Evolutionary conservation across 2,797 vertebrate species (phyloP), one percentile per base, ranked within the genome.

Genomic region (Bovichtus variegatus): DNA sequence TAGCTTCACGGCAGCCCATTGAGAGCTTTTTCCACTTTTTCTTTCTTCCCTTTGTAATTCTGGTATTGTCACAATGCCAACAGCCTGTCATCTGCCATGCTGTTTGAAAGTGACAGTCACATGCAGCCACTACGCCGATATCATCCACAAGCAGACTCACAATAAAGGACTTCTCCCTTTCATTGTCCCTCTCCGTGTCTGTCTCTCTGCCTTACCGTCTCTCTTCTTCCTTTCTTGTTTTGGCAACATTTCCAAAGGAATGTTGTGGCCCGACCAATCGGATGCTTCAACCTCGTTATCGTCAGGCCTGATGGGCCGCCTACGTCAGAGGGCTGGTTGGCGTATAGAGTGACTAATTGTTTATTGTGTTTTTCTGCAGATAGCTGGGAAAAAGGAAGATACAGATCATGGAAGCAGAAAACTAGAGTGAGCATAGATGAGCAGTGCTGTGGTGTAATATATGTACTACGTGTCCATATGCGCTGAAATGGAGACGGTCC

Each of bases 51-150:
- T 87, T 87, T 90, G 79, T 88, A 80, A 73, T 82, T 80, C 61
- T 58, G 44, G 29, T 58, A 23, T 63, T 81, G 85, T 91, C 87
- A 69, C 69, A 21, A 21, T 79, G 88, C 87, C 87, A 91, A 60
- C 83, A 81, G 85, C 55, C 86, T 91, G 89, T 91, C 90, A 87
- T 92, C 87, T 67, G 78, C 70, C 71, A 83, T 84, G 82, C 86
- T 85, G 81, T 92, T 84, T 91, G 82, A 89, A 85, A 87, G 79
- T 89, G 86, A 83, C 74, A 74, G 80, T 80, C 82, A 77, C 75
- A 79, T 79, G 76, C 67, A 88, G 78, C 61, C 80, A 6, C 71
- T 21, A 34, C 16, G 19, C 79, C 75, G 78, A 89, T 86, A 91
- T 83, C 86, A 83, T 90, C 90, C 81, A 67, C 82, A 63, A 68